Conservation (phyloP, 2,113 vertebrate genomes). For the Mormyrus lacerda region DNA sequence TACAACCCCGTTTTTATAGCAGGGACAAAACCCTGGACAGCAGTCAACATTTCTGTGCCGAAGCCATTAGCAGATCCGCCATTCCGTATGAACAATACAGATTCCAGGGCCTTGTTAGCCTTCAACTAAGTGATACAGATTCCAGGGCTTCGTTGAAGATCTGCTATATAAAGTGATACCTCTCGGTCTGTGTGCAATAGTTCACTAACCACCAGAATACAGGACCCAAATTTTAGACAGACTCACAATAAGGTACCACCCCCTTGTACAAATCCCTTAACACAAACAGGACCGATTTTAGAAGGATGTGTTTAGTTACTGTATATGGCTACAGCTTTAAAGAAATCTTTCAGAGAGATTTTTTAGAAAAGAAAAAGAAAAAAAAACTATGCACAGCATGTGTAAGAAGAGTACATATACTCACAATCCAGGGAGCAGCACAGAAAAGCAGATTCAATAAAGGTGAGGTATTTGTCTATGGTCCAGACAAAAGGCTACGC, state of each 20-base stretch:
- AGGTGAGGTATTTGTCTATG: not conserved
- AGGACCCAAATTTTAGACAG: not conserved
- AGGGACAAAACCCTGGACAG: not conserved
- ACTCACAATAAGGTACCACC: not conserved
- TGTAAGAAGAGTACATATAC: not conserved
- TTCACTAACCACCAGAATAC: not conserved
- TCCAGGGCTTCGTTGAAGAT: not conserved
- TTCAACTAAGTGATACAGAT: not conserved
- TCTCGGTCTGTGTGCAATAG: not conserved
- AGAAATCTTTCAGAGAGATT: conserved; percentile 20
- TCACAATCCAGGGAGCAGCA: not conserved
- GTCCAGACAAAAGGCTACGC: not conserved
- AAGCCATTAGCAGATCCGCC: not conserved
- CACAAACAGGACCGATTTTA: not conserved
- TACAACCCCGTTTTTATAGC: not conserved
- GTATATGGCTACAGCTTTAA: not conserved
- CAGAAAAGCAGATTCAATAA: not conserved
- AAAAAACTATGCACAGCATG: not conserved
- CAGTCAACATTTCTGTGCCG: not conserved
- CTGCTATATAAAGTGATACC: not conserved
- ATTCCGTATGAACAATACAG: not conserved
- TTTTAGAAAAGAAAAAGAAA: no score
- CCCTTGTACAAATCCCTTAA: not conserved
- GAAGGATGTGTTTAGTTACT: not conserved
- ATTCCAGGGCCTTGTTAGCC: not conserved